These are phyloP conservation scores for Thamnophis sirtalis DNA, from an alignment of 2,113 vertebrate species.

Conservation along the genomic window DNA sequence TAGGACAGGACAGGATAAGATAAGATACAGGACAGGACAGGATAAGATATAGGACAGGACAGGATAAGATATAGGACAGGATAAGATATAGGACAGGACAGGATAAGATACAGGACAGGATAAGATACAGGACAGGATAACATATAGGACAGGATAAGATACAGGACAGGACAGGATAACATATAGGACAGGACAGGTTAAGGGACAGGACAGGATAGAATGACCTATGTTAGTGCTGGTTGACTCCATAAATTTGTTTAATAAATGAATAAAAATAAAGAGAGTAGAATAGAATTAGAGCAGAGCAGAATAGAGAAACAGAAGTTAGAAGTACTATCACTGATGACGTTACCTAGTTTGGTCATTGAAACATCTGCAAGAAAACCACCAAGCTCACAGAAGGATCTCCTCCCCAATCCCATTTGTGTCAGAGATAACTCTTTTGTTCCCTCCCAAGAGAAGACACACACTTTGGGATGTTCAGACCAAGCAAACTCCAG, in stretches of 20 bases:
- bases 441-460: background rate
- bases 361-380: background rate
- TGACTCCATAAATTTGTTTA: background rate
- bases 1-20: no score
- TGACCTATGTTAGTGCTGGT: background rate
- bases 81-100: no score
- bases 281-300: background rate
- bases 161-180: no score
- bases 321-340: background rate
- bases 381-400: background rate
- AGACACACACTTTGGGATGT: background rate
- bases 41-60: no score
- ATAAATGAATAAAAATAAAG: background rate
- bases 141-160: no score
- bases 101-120: no score
- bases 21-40: no score
- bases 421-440: slow-evolving; percentile 12
- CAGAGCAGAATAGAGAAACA: background rate
- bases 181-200: no score
- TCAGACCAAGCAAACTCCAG: slow-evolving; percentile 15
- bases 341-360: background rate
- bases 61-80: no score
- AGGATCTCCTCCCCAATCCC: background rate
- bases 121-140: no score
- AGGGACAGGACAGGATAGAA: no score